Conservation (phyloP, 2,888 invertebrate species). For the Hydrotaea cyrtoneurina region DNA sequence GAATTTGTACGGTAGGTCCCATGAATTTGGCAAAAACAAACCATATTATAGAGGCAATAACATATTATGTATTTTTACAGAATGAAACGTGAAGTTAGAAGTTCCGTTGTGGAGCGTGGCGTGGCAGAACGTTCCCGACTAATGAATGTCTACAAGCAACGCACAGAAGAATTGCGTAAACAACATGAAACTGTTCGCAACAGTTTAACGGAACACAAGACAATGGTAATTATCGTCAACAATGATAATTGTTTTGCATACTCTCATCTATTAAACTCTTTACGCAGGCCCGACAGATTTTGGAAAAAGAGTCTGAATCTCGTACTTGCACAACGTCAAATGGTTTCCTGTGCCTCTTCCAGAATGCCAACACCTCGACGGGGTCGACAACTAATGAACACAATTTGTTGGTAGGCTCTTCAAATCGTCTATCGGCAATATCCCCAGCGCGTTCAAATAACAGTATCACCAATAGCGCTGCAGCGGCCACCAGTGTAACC, state of each 20-base stretch:
- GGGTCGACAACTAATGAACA: slow-evolving; percentile 68
- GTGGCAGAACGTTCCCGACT: slow-evolving; percentile 93
- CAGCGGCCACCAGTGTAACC: slow-evolving; percentile 42
- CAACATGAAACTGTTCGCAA: slow-evolving; percentile 89
- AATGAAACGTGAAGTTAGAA: slow-evolving; percentile 81
- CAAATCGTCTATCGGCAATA: slow-evolving; percentile 67
- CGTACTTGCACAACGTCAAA: slow-evolving; percentile 78
- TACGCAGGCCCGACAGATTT: slow-evolving; percentile 78
- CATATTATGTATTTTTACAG: slow-evolving; percentile 66
- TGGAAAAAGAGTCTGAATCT: slow-evolving; percentile 80
- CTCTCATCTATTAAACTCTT: slow-evolving; percentile 2
- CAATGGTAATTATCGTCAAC: slow-evolving; percentile 81
- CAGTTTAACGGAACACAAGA: slow-evolving; percentile 85
- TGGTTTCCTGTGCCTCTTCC: slow-evolving; percentile 79
- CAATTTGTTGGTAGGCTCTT: slow-evolving; percentile 72
- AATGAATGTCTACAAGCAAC: slow-evolving; percentile 88
- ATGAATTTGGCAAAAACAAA: too few relatives aligned
- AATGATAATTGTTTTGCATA: background rate
- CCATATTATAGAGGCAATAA: too few relatives aligned
- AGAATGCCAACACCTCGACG: slow-evolving; percentile 71
- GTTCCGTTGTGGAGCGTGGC: slow-evolving; percentile 89
- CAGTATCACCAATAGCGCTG: slow-evolving; percentile 71
- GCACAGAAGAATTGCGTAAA: slow-evolving; percentile 88
- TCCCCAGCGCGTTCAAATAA: slow-evolving; percentile 77
- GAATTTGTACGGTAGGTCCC: slow-evolving; percentile 90